phyloP scores from a whole-genome alignment of 2,888 invertebrate genomes.

The Lycocerus yunnanus region DNA sequence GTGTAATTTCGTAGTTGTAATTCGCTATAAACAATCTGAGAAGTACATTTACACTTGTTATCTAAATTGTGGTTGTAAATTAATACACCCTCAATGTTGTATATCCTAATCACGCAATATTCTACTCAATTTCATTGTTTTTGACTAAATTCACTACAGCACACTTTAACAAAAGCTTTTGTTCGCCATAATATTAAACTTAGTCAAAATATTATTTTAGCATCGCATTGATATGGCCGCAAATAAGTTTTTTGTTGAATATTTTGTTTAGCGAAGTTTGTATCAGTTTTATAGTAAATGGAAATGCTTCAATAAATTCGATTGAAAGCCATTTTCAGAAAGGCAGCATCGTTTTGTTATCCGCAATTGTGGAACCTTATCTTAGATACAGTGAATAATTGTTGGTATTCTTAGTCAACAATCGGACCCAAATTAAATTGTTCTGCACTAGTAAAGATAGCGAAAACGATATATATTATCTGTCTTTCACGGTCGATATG shows the following conservation, averaged over 20 bases:
- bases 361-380: neutral
- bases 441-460: neutral
- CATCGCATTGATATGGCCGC: neutral
- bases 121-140: neutral
- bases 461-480: neutral
- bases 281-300: neutral
- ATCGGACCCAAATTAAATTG: slow-evolving; percentile 1
- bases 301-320: neutral
- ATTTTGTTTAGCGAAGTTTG: neutral
- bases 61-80: neutral
- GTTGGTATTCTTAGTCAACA: slow-evolving; percentile 4
- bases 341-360: neutral
- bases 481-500: neutral
- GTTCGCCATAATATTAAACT: neutral
- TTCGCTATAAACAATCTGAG: neutral
- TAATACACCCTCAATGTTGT: neutral
- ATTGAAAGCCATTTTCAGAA: neutral
- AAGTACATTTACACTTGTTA: neutral
- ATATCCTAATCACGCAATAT: neutral
- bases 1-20: neutral
- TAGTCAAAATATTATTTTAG: neutral
- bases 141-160: neutral
- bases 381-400: slow-evolving; percentile 4
- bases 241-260: neutral
- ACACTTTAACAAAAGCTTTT: neutral